A percentile compares a stretch with the other conserved stretches of the same genome.
These are phyloP conservation scores for Cephus spinipes DNA, from an alignment of 2,888 invertebrate genomes.

Conservation along the genomic window DNA sequence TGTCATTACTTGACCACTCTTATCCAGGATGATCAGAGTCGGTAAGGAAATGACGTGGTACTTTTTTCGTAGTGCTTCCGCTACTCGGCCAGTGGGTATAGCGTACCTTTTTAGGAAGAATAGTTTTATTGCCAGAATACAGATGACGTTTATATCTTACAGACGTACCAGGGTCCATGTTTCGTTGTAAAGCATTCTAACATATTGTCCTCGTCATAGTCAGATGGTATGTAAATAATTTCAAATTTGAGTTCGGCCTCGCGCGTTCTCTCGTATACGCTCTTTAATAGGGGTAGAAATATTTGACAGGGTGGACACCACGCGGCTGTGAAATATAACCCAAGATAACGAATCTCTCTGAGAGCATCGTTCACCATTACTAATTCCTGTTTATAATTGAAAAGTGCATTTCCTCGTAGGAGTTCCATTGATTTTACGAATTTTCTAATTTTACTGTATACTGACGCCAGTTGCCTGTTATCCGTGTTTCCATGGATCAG, in stretches of 20 bases:
- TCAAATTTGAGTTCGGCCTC: constrained; percentile 30
- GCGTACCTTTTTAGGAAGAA: constrained; percentile 35
- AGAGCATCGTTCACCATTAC: constrained; percentile 37
- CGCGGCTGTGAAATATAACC: constrained; percentile 45
- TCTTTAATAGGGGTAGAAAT: constrained; percentile 37
- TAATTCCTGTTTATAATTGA: constrained; percentile 34
- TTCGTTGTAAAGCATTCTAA: constrained; percentile 31
- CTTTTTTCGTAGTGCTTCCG: constrained; percentile 31
- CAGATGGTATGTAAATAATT: constrained; percentile 44
- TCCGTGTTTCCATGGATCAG: too few relatives aligned
- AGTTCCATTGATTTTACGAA: constrained; percentile 33
- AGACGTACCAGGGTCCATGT: constrained; percentile 41
- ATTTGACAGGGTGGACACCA: constrained; percentile 46
- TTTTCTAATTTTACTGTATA: too few relatives aligned
- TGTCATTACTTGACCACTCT: constrained; percentile 34
- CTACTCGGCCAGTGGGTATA: constrained; percentile 31
- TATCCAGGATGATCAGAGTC: constrained; percentile 30
- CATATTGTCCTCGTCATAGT: constrained; percentile 37
- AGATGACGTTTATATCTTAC: too few relatives aligned
- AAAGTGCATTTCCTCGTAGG: constrained; percentile 35
- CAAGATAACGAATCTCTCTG: constrained; percentile 33
- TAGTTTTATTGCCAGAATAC: background rate
- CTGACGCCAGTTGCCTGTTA: too few relatives aligned
- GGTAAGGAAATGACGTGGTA: constrained; percentile 39
- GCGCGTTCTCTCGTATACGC: constrained; percentile 27